phyloP scores from a whole-genome alignment of 2,113 vertebrate species.

The Perognathus longimembris region DNA sequence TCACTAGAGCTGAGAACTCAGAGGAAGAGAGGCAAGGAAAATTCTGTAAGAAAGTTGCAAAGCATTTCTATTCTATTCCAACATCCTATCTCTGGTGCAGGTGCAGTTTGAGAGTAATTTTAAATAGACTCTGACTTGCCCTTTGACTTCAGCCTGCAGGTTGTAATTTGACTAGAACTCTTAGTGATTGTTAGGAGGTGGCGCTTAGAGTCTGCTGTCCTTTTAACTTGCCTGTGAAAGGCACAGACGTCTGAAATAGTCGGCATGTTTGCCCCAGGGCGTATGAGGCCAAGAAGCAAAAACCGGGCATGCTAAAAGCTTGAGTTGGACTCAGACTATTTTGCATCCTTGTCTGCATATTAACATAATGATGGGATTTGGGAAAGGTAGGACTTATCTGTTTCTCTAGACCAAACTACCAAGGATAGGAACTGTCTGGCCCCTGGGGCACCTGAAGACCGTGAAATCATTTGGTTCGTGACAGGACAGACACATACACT shows the following conservation, averaged over 20 bases:
- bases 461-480: too few relatives aligned
- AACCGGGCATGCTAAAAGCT: not conserved
- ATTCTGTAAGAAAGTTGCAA: conserved; percentile 54
- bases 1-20: not conserved
- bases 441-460: too few relatives aligned
- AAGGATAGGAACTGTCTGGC: too few relatives aligned
- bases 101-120: conserved; percentile 48
- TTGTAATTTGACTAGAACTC: conserved; percentile 61
- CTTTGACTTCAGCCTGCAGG: conserved; percentile 54
- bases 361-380: not conserved
- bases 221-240: conserved; percentile 68
- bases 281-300: conserved; percentile 42
- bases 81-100: conserved; percentile 7
- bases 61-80: conserved; percentile 40
- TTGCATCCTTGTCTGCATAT: not conserved
- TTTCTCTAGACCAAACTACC: too few relatives aligned
- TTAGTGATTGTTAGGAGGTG: not conserved
- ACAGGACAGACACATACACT: too few relatives aligned
- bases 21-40: not conserved
- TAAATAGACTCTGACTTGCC: conserved; percentile 64
- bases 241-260: conserved; percentile 41
- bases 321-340: not conserved
- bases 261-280: not conserved
- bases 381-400: too few relatives aligned
- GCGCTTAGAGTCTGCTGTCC: not conserved